phyloP scores from a whole-genome alignment of 2,113 vertebrate genomes.

The Coturnix japonica region DNA sequence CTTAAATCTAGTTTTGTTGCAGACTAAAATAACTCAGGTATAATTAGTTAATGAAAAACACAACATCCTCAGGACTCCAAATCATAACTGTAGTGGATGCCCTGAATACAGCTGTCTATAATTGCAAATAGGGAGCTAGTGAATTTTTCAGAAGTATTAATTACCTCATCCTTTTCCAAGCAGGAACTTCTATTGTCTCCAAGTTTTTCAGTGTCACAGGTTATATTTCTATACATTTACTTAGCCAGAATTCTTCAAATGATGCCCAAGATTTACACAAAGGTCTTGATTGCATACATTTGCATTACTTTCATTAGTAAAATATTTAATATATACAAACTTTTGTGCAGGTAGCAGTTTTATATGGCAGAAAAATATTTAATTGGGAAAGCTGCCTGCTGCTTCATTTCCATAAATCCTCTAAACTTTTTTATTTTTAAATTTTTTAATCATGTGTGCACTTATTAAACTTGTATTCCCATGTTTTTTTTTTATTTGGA shows the following conservation, averaged over 20 bases:
- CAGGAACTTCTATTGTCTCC: not conserved
- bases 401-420: not conserved
- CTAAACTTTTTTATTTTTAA: not conserved
- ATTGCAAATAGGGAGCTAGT: not conserved
- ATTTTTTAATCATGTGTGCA: not conserved
- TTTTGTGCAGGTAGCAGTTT: not conserved
- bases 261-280: not conserved
- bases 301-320: not conserved
- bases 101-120: not conserved
- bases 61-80: not conserved
- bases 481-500: not conserved
- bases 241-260: not conserved
- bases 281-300: not conserved
- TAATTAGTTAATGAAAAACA: conserved; percentile 18
- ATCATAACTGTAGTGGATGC: not conserved
- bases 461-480: not conserved
- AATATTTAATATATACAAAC: not conserved
- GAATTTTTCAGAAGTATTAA: not conserved
- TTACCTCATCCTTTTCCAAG: not conserved
- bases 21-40: not conserved
- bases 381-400: not conserved
- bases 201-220: not conserved
- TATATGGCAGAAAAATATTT: not conserved
- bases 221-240: not conserved
- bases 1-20: not conserved